Evolutionary conservation across 1,140 invertebrate species (phyloP), one percentile per base, ranked within the genome.

Genomic region (Aphis craccivora): DNA sequence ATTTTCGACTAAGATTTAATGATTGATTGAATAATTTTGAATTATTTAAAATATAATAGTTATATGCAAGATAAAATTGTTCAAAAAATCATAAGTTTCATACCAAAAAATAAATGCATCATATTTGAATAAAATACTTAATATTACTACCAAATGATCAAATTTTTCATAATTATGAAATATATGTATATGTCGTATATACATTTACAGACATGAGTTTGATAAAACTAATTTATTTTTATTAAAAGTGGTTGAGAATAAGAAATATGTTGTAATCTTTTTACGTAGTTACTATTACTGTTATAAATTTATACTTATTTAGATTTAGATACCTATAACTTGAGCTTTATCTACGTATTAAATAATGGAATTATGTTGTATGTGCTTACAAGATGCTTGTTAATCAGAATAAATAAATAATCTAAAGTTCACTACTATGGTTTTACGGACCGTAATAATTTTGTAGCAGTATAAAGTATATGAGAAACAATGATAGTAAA

Each of bases 361-460:
- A 76, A 76, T 76, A n/a, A 76, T 76, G 30, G 14, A 76, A n/a
- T 76, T n/a, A n/a, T n/a, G 60, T 18, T n/a, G 14, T 18, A 76
- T n/a, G 30, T 76, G 14, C 60, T 76, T 14, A 76, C 30, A 76
- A 30, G 60, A 76, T 76, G 60, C 5, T 76, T 76, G 30, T 18
- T 76, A n/a, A 67, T 67, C 30, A n/a, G 60, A 67, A n/a, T n/a
- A 76, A 76, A 76, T 76, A 76, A 76, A n/a, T 76, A 76, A 76
- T 76, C 14, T 35, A 76, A 76, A 76, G 14, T n/a, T 76, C n/a
- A 76, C 60, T 35, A n/a, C n/a, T 35, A n/a, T 67, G 30, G 60
- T 67, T 67, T 67, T 67, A 67, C n/a, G 60, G 30, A 67, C 30
- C 60, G 4, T 67, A n/a, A 67, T n/a, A 14, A 67, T 67, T 67